Evolutionary conservation across 2,888 invertebrate genomes (phyloP).

Genomic region (Melieria crassipennis): DNA sequence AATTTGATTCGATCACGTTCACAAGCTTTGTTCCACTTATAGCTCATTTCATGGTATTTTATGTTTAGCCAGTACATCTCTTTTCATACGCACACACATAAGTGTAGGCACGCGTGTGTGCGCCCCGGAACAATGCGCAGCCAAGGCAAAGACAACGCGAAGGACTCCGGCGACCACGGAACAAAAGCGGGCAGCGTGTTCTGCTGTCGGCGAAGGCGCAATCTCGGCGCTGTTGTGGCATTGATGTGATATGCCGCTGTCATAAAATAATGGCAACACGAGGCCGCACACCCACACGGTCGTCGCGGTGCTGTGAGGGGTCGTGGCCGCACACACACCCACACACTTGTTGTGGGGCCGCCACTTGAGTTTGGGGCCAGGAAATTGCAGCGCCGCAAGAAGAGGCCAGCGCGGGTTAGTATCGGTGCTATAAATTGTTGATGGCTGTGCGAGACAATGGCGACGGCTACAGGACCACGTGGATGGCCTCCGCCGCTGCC

Average conservation of each 20-base stretch:
- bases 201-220: neutral
- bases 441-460: no score
- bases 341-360: no score
- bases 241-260: constrained; percentile 49
- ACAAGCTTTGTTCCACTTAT: constrained; percentile 64
- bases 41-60: constrained; percentile 56
- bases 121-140: neutral
- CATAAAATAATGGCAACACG: constrained; percentile 51
- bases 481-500: no score
- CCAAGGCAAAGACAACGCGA: constrained; percentile 14
- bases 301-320: no score
- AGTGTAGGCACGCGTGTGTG: constrained; percentile 16
- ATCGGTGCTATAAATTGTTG: no score
- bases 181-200: neutral
- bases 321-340: no score
- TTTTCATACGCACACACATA: constrained; percentile 11
- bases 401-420: no score
- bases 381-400: constrained; percentile 1
- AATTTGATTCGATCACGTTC: constrained; percentile 65
- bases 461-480: no score
- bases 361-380: neutral
- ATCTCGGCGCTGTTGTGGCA: constrained; percentile 17
- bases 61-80: constrained; percentile 28
- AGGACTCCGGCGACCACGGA: neutral
- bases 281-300: neutral